phyloP scores from a whole-genome alignment of 2,888 invertebrate genomes.

The Psylliodes chrysocephalus region DNA sequence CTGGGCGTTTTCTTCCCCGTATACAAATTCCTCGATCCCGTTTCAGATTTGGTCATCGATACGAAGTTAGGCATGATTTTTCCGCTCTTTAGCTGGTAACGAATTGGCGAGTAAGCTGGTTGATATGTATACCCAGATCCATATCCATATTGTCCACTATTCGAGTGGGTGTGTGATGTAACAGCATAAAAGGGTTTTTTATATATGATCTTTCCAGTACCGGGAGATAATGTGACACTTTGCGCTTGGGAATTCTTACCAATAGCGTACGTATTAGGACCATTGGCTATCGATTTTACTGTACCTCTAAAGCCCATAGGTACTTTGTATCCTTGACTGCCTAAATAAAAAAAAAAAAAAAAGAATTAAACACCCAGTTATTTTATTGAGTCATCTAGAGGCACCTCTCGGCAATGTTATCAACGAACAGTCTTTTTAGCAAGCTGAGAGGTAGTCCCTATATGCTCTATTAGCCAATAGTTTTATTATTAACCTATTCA shows the following conservation, averaged over 20 bases:
- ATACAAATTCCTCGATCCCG: constrained; percentile 69
- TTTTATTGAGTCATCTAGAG: too few species aligned
- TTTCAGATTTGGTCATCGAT: constrained; percentile 82
- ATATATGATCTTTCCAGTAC: constrained; percentile 58
- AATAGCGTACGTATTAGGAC: constrained; percentile 69
- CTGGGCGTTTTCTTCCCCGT: constrained; percentile 79
- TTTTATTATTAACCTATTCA: too few species aligned
- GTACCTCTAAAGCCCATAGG: constrained; percentile 76
- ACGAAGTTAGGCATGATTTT: constrained; percentile 76
- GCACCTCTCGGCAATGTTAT: too few species aligned
- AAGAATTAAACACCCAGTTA: too few species aligned
- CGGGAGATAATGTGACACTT: constrained; percentile 67
- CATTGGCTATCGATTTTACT: constrained; percentile 72
- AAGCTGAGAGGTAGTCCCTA: too few species aligned
- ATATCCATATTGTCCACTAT: constrained; percentile 57
- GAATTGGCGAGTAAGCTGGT: constrained; percentile 55
- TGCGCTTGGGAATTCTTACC: constrained; percentile 77
- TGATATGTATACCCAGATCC: constrained; percentile 59
- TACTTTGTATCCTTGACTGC: constrained; percentile 69
- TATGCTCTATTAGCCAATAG: too few species aligned
- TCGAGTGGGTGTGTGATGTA: constrained; percentile 55
- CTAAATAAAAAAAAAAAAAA: background rate
- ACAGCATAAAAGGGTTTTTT: constrained; percentile 58
- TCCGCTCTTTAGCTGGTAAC: constrained; percentile 58
- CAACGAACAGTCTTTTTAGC: too few species aligned